Base-by-base conservation (phyloP, 2,797 vertebrate genomes). In the Xenentodon cancila region DNA sequence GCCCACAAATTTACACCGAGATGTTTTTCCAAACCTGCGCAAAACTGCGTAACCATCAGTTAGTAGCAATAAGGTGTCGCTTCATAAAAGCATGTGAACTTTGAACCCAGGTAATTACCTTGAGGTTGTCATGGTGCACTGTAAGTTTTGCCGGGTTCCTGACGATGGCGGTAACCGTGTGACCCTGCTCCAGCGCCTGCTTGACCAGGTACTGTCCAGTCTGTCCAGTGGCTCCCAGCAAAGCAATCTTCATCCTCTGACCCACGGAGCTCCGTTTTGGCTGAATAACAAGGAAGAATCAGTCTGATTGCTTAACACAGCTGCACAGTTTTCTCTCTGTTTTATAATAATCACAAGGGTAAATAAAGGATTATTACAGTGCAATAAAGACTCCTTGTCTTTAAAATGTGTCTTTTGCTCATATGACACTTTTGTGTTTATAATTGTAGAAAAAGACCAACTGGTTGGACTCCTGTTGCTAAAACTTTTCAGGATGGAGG, bases 201-300 rank as follows among this genome's bases (percentile, higher is more conserved):
- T 53, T 84, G 50, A 94, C 81, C 75, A 95, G 72, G 53, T 85
- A 73, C 67, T 87, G 92, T 0, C 94, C 94, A 0, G 94, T 94
- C 79, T 93, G 92, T 9, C 94, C 94, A 1, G 91, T 94, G 55
- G 93, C 94, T 70, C 94, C 94, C 66, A 95, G 86, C 52, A 95
- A 81, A 0, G 87, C 73, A 22, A 95, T 88, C 88, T 87, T 95
- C 94, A 95, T 95, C 56, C 62, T 34, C 34, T 37, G 44, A 45
- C 21, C 5, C 47, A 54, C 47, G 45, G 12, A 42, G 20, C 49
- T 47, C 60, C 42, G 53, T 63, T 49, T 32, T 50, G 20, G 42
- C 25, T 52, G 54, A 52, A 48, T 18, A 49, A 9, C 51, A 27
- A 59, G 0, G 22, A 9, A 19, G 16, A 55, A 16, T 0, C 58